phyloP scores from a whole-genome alignment of 2,888 invertebrate species.

The Frankliniella fusca region DNA sequence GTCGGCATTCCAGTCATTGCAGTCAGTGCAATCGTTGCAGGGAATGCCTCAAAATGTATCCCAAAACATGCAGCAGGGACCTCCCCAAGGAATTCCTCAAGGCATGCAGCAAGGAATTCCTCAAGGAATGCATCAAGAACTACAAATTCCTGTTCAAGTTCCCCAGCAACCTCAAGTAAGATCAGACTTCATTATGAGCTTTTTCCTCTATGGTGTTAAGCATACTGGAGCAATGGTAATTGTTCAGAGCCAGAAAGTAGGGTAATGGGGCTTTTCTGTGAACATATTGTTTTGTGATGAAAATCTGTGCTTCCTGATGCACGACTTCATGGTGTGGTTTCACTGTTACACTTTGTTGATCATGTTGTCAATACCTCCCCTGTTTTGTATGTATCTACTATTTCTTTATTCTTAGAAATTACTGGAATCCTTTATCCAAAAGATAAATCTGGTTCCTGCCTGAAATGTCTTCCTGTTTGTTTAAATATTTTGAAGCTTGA shows the following conservation, averaged over 20 bases:
- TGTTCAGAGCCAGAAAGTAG: no score
- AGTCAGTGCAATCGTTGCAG: background rate
- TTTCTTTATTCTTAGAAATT: no score
- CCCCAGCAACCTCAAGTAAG: background rate
- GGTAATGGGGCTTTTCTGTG: no score
- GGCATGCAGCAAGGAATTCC: background rate
- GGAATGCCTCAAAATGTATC: background rate
- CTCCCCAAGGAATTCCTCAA: background rate
- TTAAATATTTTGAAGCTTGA: no score
- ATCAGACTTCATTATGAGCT: background rate
- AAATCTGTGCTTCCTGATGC: background rate
- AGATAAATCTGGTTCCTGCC: no score
- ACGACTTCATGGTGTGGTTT: background rate
- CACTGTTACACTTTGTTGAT: background rate
- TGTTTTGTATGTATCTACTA: background rate
- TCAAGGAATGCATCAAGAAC: background rate
- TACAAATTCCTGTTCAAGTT: background rate
- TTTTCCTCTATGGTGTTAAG: no score
- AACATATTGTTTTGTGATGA: no score
- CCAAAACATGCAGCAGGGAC: background rate
- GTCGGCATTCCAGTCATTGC: slow-evolving; percentile 30
- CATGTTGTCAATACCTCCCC: background rate
- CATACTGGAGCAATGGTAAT: no score
- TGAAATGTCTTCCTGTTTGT: background rate
- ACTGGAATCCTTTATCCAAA: no score